These are phyloP conservation scores for Podotricha telesiphe DNA, from an alignment of 2,888 invertebrate species.

Conservation along the genomic window DNA sequence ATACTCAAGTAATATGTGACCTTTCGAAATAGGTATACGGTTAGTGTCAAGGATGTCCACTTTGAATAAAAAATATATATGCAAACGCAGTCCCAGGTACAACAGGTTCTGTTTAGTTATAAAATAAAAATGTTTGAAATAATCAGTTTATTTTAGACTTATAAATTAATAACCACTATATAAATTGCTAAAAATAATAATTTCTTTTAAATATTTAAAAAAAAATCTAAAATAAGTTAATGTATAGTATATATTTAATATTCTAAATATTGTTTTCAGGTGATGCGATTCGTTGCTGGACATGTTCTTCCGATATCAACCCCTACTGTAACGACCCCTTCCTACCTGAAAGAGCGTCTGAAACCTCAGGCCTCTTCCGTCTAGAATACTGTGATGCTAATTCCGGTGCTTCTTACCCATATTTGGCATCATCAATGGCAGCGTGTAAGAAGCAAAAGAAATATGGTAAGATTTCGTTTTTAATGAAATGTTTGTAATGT, in stretches of 20 bases:
- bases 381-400: slow-evolving; percentile 79
- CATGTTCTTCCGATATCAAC: slow-evolving; percentile 89
- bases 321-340: slow-evolving; percentile 89
- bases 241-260: background rate
- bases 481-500: too few relatives aligned
- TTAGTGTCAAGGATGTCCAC: background rate
- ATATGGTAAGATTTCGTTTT: slow-evolving; percentile 83
- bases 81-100: too few relatives aligned
- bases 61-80: background rate
- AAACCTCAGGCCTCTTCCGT: slow-evolving; percentile 73
- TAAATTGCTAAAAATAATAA: background rate
- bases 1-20: background rate
- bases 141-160: too few relatives aligned
- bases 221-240: too few relatives aligned
- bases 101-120: too few relatives aligned
- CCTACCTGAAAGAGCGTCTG: slow-evolving; percentile 75
- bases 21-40: background rate
- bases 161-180: too few relatives aligned
- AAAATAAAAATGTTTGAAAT: too few relatives aligned
- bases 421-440: slow-evolving; percentile 79
- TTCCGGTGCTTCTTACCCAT: slow-evolving; percentile 74
- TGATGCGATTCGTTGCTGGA: slow-evolving; percentile 88
- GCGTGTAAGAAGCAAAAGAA: slow-evolving; percentile 90
- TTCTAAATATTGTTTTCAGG: slow-evolving; percentile 73
- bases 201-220: too few relatives aligned